Percentiles rank a stretch among this genome's conserved stretches.
Evolutionary conservation across 2,797 vertebrate species (phyloP).

Genomic region (Simalia tracyae): DNA sequence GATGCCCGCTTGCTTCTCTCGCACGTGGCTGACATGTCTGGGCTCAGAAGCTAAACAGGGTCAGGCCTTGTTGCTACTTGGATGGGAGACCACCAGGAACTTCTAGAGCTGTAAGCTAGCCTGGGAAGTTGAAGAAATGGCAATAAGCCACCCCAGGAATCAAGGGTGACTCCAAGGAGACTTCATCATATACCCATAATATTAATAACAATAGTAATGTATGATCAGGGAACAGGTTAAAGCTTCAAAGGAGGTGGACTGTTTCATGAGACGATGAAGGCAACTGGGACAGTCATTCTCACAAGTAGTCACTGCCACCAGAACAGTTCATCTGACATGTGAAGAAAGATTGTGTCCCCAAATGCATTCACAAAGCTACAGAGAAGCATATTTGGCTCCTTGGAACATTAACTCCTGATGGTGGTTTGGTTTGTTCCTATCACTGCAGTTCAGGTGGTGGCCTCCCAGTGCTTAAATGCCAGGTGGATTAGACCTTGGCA

Average conservation of each 20-base stretch:
- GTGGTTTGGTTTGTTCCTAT: not conserved
- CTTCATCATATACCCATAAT: not conserved
- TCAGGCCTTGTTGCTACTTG: too few species aligned
- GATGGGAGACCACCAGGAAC: too few species aligned
- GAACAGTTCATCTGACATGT: not conserved
- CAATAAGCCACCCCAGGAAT: too few species aligned
- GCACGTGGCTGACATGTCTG: too few species aligned
- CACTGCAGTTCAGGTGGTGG: too few species aligned
- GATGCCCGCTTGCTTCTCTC: too few species aligned
- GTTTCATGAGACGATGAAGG: not conserved
- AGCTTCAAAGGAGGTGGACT: not conserved
- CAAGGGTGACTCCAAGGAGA: too few species aligned
- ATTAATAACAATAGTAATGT: not conserved
- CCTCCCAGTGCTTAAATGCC: not conserved
- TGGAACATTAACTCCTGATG: too few species aligned
- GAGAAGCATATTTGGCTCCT: not conserved
- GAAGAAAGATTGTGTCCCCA: not conserved
- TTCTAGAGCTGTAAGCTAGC: too few species aligned
- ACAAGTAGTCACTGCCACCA: not conserved
- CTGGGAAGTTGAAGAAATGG: too few species aligned
- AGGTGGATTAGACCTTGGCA: too few species aligned
- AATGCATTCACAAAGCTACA: not conserved
- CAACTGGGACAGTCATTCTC: not conserved
- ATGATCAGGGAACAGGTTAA: not conserved
- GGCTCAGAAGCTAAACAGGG: too few species aligned